A percentile compares a stretch with the other conserved stretches of the same genome.
These are phyloP conservation scores for Cyanoramphus novaezelandiae DNA, from an alignment of 2,113 vertebrate genomes.

Conservation along the genomic window DNA sequence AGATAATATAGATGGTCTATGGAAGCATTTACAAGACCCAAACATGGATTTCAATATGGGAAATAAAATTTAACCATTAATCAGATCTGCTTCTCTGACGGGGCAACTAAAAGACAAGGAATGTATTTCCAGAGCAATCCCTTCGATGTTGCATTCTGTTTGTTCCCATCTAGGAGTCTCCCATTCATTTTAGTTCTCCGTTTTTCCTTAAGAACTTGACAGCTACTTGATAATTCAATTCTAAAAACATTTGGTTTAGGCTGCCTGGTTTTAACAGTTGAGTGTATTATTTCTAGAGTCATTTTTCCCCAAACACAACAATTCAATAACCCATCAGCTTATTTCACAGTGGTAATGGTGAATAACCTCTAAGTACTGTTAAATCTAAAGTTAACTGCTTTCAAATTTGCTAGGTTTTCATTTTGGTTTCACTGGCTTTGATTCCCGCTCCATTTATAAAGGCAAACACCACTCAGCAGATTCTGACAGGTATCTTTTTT, in stretches of 20 bases:
- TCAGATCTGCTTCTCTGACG: neutral
- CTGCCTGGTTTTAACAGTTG: neutral
- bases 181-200: neutral
- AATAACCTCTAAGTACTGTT: neutral
- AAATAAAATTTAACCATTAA: neutral
- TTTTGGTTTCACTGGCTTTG: neutral
- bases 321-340: neutral
- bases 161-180: neutral
- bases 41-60: neutral
- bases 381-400: neutral
- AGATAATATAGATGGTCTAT: neutral
- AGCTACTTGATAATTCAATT: neutral
- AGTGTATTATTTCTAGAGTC: neutral
- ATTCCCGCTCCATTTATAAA: neutral
- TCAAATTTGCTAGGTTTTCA: neutral
- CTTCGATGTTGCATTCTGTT: neutral
- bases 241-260: neutral
- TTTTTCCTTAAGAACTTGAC: neutral
- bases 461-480: neutral
- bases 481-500: neutral
- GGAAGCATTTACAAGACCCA: neutral
- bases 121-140: neutral
- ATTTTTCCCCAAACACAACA: neutral
- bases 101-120: neutral
- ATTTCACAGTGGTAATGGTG: neutral